Evolutionary conservation across 1,140 invertebrate genomes (phyloP).

Genomic region (Drosophila truncata): DNA sequence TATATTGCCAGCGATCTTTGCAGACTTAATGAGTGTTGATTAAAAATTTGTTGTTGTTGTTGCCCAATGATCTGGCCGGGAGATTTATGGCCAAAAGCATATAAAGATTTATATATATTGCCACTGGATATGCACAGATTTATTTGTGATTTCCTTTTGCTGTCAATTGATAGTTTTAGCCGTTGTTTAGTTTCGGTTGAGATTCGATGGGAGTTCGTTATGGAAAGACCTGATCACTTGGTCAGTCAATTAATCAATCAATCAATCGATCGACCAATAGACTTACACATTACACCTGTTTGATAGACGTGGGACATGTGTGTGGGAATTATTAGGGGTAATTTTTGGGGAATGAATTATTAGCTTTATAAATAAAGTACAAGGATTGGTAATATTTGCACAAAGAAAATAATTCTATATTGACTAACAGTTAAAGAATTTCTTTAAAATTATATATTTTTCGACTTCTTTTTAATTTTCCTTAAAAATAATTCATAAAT

Average conservation of each 20-base stretch:
- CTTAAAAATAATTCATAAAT: neutral
- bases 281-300: slow-evolving; percentile 15
- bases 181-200: slow-evolving; percentile 40
- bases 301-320: neutral
- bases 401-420: neutral
- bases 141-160: slow-evolving; percentile 63
- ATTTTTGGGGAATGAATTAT: neutral
- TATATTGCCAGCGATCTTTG: slow-evolving; percentile 78
- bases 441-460: neutral
- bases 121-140: slow-evolving; percentile 20
- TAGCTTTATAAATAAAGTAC: neutral
- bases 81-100: slow-evolving; percentile 61
- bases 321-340: neutral
- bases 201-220: slow-evolving; percentile 44
- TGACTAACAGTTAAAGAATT: too few species aligned
- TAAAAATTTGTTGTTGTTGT: slow-evolving; percentile 62
- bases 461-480: neutral
- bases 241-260: slow-evolving; percentile 46
- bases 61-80: slow-evolving; percentile 20
- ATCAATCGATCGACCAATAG: slow-evolving; percentile 12
- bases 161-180: slow-evolving; percentile 32
- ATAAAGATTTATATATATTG: slow-evolving; percentile 31
- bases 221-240: slow-evolving; percentile 52
- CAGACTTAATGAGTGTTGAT: slow-evolving; percentile 82
- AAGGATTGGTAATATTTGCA: neutral